phyloP scores from a whole-genome alignment of 2,888 invertebrate genomes.

The Cephalotes varians region DNA sequence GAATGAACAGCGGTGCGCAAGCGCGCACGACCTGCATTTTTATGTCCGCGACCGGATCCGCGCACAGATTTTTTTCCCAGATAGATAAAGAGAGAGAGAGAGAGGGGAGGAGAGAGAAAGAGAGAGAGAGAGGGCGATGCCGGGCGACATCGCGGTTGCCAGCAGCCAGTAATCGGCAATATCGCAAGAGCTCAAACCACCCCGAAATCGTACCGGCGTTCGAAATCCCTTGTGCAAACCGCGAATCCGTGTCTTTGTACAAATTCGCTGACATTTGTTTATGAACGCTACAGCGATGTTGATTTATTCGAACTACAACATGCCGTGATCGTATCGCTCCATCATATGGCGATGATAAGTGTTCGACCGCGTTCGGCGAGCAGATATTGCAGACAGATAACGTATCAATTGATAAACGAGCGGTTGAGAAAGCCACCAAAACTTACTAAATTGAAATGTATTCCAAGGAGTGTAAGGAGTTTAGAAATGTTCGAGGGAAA shows the following conservation, averaged over 20 bases:
- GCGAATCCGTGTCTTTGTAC: slow-evolving; percentile 9
- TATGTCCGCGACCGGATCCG: slow-evolving; percentile 83
- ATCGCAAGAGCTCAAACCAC: slow-evolving; percentile 24
- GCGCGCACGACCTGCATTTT: slow-evolving; percentile 85
- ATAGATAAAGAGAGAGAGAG: slow-evolving; percentile 68
- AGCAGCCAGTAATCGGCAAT: slow-evolving; percentile 4
- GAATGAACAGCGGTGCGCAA: slow-evolving; percentile 75
- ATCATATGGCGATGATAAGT: slow-evolving; percentile 24
- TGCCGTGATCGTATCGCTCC: neutral
- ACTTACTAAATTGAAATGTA: neutral
- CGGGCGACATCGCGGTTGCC: slow-evolving; percentile 10
- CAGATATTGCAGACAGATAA: neutral
- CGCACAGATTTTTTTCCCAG: slow-evolving; percentile 83
- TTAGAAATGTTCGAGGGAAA: neutral
- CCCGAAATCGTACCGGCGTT: neutral
- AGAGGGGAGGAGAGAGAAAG: slow-evolving; percentile 56
- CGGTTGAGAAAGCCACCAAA: neutral
- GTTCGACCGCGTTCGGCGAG: neutral
- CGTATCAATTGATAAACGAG: slow-evolving; percentile 26
- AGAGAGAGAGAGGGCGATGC: slow-evolving; percentile 30
- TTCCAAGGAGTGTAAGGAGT: neutral
- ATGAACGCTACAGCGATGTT: neutral
- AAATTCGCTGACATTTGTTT: slow-evolving; percentile 39
- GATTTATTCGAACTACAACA: slow-evolving; percentile 21
- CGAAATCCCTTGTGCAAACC: slow-evolving; percentile 28